These are phyloP conservation scores for Leptothorax acervorum DNA, from an alignment of 2,888 invertebrate genomes.

Conservation along the genomic window DNA sequence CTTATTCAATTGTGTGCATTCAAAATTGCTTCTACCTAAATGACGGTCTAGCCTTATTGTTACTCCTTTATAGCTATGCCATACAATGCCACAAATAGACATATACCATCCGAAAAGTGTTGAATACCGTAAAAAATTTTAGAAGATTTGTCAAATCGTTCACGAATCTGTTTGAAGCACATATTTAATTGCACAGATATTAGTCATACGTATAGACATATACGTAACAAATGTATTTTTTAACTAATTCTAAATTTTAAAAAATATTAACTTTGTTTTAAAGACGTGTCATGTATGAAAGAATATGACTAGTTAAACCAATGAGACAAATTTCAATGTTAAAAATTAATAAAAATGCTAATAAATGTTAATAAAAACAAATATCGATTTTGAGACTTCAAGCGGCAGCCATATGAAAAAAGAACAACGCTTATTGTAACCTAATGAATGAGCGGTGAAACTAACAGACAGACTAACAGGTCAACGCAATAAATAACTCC, in stretches of 20 bases:
- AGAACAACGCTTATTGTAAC: slow-evolving; percentile 76
- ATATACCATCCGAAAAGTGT: background rate
- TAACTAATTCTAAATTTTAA: background rate
- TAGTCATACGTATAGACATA: background rate
- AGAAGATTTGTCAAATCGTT: slow-evolving; percentile 5
- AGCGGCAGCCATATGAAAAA: slow-evolving; percentile 57
- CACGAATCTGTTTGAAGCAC: background rate
- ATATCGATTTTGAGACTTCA: slow-evolving; percentile 65
- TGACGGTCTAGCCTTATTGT: slow-evolving; percentile 82
- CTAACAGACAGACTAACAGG: slow-evolving; percentile 80
- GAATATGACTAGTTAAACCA: background rate
- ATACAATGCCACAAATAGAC: slow-evolving; percentile 79
- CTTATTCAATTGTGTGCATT: slow-evolving; percentile 78
- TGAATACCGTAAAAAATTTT: background rate
- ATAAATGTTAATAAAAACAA: slow-evolving; percentile 67
- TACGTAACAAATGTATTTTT: background rate
- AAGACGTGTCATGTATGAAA: background rate
- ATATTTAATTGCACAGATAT: background rate
- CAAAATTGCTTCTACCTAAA: slow-evolving; percentile 76
- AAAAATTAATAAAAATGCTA: slow-evolving; percentile 34
- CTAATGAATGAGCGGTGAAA: slow-evolving; percentile 79
- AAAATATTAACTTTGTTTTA: background rate
- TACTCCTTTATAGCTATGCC: slow-evolving; percentile 80
- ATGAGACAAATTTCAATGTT: slow-evolving; percentile 21
- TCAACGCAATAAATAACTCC: slow-evolving; percentile 84